A percentile compares a stretch with the other conserved stretches of the same genome.
Conservation (phyloP, 2,113 vertebrate species). For the Tamias sibiricus region DNA sequence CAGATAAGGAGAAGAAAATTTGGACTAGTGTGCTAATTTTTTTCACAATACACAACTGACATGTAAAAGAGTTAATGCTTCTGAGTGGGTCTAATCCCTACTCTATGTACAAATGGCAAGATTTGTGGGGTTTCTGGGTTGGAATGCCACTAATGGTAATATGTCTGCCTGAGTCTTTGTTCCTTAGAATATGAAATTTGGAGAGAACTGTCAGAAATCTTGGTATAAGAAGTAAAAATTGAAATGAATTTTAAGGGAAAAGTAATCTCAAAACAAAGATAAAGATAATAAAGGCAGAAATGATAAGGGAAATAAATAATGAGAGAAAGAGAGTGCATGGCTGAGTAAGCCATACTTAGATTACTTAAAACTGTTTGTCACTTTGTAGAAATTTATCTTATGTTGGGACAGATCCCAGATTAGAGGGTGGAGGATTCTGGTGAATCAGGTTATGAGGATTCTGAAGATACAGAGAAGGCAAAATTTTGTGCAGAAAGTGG, state of each 20-base stretch:
- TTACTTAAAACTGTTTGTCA: not conserved
- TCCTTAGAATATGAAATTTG: not conserved
- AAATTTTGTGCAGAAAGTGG: not conserved
- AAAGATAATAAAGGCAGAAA: not conserved
- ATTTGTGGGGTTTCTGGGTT: not conserved
- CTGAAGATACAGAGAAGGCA: not conserved
- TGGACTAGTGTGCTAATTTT: not conserved
- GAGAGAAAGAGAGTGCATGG: not conserved
- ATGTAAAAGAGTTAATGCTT: not conserved
- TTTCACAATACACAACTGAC: not conserved
- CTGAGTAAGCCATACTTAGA: not conserved
- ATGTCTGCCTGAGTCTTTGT: not conserved
- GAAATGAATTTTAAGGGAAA: not conserved
- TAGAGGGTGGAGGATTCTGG: not conserved
- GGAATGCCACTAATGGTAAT: not conserved
- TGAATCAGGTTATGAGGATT: not conserved
- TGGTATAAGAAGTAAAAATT: slow-evolving; percentile 21
- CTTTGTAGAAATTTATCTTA: not conserved
- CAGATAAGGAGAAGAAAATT: not conserved
- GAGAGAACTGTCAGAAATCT: not conserved
- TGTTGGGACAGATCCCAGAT: not conserved
- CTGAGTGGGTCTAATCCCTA: not conserved
- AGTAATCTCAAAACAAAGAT: not conserved
- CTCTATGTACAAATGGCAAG: too few species aligned
- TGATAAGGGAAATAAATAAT: not conserved